phyloP scores from a whole-genome alignment of 2,797 vertebrate genomes.

The Anniella stebbinsi region DNA sequence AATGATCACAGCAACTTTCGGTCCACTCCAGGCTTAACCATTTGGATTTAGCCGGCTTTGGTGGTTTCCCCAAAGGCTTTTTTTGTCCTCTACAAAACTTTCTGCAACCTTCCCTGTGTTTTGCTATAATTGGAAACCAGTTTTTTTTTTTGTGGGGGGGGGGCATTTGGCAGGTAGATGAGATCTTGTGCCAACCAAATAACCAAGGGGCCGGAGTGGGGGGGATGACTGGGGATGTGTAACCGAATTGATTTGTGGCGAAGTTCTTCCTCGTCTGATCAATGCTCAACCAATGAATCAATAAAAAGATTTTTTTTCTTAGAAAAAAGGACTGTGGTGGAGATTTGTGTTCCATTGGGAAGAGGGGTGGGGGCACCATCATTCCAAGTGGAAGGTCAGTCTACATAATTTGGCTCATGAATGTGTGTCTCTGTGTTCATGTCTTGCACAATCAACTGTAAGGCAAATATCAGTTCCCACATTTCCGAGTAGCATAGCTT shows the following conservation, averaged over 20 bases:
- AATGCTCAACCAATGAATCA: slow-evolving; percentile 29
- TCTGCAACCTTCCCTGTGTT: too few relatives aligned
- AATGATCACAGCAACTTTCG: too few relatives aligned
- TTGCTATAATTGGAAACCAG: neutral
- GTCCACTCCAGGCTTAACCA: too few relatives aligned
- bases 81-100: neutral
- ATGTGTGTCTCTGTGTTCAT: neutral
- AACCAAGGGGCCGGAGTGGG: neutral
- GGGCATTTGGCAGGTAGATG: too few relatives aligned
- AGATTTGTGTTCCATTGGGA: neutral
- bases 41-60: too few relatives aligned
- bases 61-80: neutral
- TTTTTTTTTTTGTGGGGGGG: too few relatives aligned
- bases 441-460: neutral
- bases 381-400: too few relatives aligned
- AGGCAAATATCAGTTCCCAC: neutral
- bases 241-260: neutral
- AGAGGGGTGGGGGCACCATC: too few relatives aligned
- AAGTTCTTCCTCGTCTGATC: neutral
- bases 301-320: slow-evolving; percentile 10
- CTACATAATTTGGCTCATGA: too few relatives aligned
- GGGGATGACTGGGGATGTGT: neutral
- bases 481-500: too few relatives aligned
- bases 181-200: neutral
- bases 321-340: neutral